phyloP scores from a whole-genome alignment of 2,888 invertebrate genomes.

The Sipha maydis region DNA sequence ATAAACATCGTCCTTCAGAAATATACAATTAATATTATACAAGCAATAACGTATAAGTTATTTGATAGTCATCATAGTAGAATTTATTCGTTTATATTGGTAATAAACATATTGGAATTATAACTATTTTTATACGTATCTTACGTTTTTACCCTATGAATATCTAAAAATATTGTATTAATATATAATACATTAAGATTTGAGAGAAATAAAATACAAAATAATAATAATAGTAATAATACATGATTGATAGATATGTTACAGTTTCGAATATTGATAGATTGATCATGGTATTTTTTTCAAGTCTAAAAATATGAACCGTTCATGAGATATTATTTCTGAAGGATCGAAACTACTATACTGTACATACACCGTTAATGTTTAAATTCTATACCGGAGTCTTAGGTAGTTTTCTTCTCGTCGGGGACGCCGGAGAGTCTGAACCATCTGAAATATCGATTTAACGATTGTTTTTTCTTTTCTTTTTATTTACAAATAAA shows the following conservation, averaged over 20 bases:
- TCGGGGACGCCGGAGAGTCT: constrained; percentile 88
- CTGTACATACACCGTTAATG: constrained; percentile 59
- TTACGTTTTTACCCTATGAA: background rate
- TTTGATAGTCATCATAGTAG: background rate
- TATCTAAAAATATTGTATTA: constrained; percentile 4
- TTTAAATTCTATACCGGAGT: constrained; percentile 81
- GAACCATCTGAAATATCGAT: constrained; percentile 79
- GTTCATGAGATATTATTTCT: constrained; percentile 51
- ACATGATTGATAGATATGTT: constrained; percentile 39
- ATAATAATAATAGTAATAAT: background rate
- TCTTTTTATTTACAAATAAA: background rate
- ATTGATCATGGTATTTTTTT: constrained; percentile 12
- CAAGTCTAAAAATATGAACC: constrained; percentile 14
- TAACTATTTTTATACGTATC: constrained; percentile 9
- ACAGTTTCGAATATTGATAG: constrained; percentile 35
- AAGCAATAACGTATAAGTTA: background rate
- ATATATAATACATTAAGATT: background rate
- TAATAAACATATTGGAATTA: background rate
- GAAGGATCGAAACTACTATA: constrained; percentile 59
- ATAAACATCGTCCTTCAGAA: constrained; percentile 57
- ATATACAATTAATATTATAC: constrained; percentile 28
- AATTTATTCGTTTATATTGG: background rate
- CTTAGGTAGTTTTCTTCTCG: constrained; percentile 94
- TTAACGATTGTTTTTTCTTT: background rate
- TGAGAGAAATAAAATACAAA: background rate